Conservation (phyloP, 2,888 invertebrate genomes). For the Nasonovia ribisnigri region DNA sequence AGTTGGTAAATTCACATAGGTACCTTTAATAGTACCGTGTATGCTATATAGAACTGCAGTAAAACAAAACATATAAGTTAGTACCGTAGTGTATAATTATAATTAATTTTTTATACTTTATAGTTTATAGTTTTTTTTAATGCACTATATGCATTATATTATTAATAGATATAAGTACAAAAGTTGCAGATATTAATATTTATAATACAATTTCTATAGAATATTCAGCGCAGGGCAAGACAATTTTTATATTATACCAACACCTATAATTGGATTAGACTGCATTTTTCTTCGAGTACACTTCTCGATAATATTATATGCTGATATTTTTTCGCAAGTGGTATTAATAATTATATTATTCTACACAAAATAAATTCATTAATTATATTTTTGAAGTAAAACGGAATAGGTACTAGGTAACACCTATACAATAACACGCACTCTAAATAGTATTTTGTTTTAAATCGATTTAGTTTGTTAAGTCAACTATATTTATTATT, state of each 20-base stretch:
- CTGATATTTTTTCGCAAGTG: neutral
- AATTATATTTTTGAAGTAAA: neutral
- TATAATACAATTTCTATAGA: slow-evolving; percentile 14
- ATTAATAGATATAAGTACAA: neutral
- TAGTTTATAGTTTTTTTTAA: neutral
- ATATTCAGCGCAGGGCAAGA: neutral
- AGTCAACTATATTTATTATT: neutral
- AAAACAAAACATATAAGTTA: too few relatives aligned
- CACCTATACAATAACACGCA: neutral
- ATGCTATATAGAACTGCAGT: too few relatives aligned
- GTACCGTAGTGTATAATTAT: too few relatives aligned
- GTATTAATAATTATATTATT: neutral
- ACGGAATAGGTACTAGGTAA: neutral
- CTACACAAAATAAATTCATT: neutral
- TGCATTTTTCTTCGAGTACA: neutral
- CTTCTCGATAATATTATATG: neutral
- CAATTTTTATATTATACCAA: too few relatives aligned
- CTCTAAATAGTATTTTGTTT: neutral
- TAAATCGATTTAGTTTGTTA: neutral
- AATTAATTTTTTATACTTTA: too few relatives aligned
- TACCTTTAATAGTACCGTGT: too few relatives aligned
- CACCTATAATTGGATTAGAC: too few relatives aligned
- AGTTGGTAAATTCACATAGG: too few relatives aligned
- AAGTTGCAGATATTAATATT: neutral
- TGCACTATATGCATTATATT: neutral